A percentile compares a stretch with the other conserved stretches of the same genome.
Conservation (phyloP, 2,888 invertebrate species). For the Caenorhabditis becei region DNA sequence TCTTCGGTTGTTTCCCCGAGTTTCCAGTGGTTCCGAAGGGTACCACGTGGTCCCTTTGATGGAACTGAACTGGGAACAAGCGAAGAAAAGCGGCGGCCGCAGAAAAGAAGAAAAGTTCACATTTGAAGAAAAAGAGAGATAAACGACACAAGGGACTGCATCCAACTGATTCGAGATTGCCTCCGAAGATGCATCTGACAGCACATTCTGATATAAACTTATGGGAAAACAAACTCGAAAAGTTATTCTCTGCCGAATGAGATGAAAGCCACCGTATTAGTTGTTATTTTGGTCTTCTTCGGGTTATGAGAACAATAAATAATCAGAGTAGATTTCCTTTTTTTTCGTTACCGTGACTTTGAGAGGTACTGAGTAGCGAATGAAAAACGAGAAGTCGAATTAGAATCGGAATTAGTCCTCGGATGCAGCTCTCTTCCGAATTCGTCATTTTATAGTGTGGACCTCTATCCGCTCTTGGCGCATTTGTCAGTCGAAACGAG, state of each 20-base stretch:
- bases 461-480: conserved; percentile 10
- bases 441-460: conserved; percentile 19
- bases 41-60: conserved; percentile 3
- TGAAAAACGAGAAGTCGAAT: conserved; percentile 16
- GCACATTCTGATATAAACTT: neutral
- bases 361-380: neutral
- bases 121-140: neutral
- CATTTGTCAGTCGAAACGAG: conserved; percentile 33
- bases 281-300: too few relatives aligned
- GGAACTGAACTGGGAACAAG: neutral
- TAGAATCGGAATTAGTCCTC: neutral
- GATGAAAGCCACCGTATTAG: too few relatives aligned
- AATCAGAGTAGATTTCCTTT: too few relatives aligned
- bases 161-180: neutral
- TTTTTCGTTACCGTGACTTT: too few relatives aligned
- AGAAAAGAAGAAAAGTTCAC: neutral
- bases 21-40: neutral
- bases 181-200: neutral
- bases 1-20: neutral
- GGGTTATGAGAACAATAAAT: too few relatives aligned
- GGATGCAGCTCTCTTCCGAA: neutral
- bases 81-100: neutral
- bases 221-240: neutral
- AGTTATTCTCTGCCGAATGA: neutral
- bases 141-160: neutral